These are phyloP conservation scores for Theristicus caerulescens DNA, from an alignment of 2,113 vertebrate genomes.

Conservation along the genomic window DNA sequence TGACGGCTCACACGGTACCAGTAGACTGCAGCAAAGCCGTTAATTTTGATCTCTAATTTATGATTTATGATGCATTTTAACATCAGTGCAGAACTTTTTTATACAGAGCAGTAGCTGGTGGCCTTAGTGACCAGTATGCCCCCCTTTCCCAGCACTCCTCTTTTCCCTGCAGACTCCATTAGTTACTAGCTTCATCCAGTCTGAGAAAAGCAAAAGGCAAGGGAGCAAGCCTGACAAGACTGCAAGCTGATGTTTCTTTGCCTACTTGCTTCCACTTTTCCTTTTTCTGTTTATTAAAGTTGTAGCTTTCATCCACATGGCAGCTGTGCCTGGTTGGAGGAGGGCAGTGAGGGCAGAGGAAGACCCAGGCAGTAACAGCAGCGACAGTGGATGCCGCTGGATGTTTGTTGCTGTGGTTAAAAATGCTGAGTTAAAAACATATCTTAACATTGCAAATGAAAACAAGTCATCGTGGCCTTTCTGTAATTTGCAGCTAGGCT, in stretches of 20 bases:
- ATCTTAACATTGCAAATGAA: background rate
- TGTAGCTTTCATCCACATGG: conserved; percentile 13
- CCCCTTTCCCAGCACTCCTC: background rate
- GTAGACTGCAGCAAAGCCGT: background rate
- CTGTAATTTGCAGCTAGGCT: background rate
- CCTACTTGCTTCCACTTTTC: background rate
- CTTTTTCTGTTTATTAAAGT: conserved; percentile 6
- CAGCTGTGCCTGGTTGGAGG: background rate
- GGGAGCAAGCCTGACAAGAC: background rate
- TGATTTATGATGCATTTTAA: background rate
- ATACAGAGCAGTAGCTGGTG: background rate
- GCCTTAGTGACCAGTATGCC: background rate
- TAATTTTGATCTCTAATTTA: background rate
- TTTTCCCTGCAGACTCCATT: conserved; percentile 10
- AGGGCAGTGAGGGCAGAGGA: background rate
- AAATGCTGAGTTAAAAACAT: background rate
- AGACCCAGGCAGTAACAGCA: background rate
- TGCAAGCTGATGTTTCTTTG: conserved; percentile 11
- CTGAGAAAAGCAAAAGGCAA: conserved; percentile 13
- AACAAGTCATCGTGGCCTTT: background rate
- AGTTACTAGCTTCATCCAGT: background rate
- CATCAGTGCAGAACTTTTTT: background rate
- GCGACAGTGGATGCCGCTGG: background rate
- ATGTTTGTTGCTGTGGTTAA: background rate
- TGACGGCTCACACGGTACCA: background rate